These are phyloP conservation scores for Lutjanus campechanus DNA, from an alignment of 2,797 vertebrate species.

Conservation along the genomic window DNA sequence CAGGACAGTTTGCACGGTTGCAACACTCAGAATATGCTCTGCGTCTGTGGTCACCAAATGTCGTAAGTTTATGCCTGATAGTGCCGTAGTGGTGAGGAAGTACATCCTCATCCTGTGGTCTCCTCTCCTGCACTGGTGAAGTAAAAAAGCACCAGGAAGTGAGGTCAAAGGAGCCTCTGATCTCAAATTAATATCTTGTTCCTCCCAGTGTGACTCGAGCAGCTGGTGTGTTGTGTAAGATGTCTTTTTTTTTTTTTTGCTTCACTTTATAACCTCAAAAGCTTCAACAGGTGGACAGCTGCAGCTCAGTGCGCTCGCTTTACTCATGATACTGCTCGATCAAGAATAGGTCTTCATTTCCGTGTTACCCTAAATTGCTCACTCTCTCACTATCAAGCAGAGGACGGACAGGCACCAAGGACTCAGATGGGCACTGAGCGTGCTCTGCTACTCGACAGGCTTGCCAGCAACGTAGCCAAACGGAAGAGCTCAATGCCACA, in stretches of 20 bases:
- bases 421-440: conserved; percentile 92
- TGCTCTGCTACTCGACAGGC: conserved; percentile 93
- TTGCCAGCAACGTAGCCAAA: conserved; percentile 97
- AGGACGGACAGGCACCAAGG: conserved; percentile 88
- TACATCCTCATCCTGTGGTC: conserved; percentile 80
- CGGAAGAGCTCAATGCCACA: conserved; percentile 97
- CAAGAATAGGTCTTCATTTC: conserved; percentile 32
- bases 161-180: conserved; percentile 68
- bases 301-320: conserved; percentile 22
- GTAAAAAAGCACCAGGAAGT: conserved; percentile 74
- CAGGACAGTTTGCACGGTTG: conserved; percentile 63
- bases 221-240: conserved; percentile 5
- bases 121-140: conserved; percentile 61
- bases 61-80: conserved; percentile 69
- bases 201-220: conserved; percentile 26
- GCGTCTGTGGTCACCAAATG: conserved; percentile 74
- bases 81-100: conserved; percentile 74
- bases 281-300: conserved; percentile 16
- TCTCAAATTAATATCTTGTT: conserved; percentile 67
- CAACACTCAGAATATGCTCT: conserved; percentile 54
- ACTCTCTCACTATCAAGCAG: conserved; percentile 63
- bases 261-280: conserved; percentile 16
- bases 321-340: conserved; percentile 35
- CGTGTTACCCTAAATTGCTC: conserved; percentile 21
- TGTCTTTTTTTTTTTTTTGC: neutral